These are phyloP conservation scores for Progne subis DNA, from an alignment of 2,113 vertebrate species.

Conservation along the genomic window DNA sequence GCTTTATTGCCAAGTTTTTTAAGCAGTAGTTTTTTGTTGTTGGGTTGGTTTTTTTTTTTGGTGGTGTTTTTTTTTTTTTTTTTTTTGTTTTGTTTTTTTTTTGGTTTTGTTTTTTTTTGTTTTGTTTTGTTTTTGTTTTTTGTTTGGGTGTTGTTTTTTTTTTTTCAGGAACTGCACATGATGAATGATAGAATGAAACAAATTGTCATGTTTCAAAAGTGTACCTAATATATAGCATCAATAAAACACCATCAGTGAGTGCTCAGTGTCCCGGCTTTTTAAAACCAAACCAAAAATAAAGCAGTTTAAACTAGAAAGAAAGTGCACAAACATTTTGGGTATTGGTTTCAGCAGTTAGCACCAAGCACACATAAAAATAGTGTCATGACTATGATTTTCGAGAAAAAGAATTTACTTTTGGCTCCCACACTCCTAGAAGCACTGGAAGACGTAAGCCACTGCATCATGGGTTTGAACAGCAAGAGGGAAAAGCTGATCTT, in stretches of 20 bases:
- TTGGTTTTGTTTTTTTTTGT: neutral
- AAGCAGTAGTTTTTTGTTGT: neutral
- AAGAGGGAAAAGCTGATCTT: neutral
- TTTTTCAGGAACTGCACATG: neutral
- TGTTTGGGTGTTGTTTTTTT: too few relatives aligned
- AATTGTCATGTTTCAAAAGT: neutral
- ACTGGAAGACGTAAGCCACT: neutral
- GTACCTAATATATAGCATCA: neutral
- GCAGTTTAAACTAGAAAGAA: neutral
- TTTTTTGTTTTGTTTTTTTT: too few relatives aligned
- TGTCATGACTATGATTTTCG: neutral
- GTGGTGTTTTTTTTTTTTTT: neutral
- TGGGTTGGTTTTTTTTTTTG: neutral
- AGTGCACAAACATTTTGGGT: neutral
- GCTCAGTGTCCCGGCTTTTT: neutral
- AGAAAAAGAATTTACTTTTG: neutral
- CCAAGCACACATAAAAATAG: neutral
- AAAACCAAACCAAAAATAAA: neutral
- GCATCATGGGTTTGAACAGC: neutral
- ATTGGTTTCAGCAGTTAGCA: neutral
- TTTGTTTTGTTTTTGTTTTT: too few relatives aligned
- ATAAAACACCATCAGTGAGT: neutral
- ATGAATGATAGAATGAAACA: neutral
- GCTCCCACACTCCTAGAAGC: neutral
- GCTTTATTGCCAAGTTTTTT: neutral